phyloP scores from a whole-genome alignment of 2,888 invertebrate species.

The Miltochrista miniata region DNA sequence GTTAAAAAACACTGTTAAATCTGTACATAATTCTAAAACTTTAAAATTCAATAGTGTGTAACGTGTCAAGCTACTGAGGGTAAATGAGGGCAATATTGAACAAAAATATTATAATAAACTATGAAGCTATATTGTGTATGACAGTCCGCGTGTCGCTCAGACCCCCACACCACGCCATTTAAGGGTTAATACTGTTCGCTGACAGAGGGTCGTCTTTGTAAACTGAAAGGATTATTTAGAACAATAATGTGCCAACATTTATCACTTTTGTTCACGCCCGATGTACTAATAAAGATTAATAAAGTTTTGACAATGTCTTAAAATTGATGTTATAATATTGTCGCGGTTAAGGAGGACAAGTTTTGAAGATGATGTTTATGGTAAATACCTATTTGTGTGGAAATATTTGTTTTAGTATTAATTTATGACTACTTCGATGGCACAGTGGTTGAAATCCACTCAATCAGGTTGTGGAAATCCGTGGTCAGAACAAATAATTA shows the following conservation, averaged over 20 bases:
- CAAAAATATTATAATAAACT: constrained; percentile 80
- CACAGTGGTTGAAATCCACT: too few relatives aligned
- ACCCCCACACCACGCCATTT: constrained; percentile 61
- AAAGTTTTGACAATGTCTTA: constrained; percentile 56
- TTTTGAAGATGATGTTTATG: too few relatives aligned
- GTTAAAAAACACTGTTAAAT: background rate
- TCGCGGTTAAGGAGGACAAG: constrained; percentile 9
- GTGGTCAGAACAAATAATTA: too few relatives aligned
- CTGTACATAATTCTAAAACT: constrained; percentile 4
- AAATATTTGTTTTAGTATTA: too few relatives aligned
- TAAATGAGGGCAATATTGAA: constrained; percentile 68
- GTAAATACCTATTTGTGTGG: too few relatives aligned
- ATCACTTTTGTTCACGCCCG: constrained; percentile 69
- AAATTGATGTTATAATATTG: constrained; percentile 32
- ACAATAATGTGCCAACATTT: constrained; percentile 71
- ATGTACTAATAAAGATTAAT: constrained; percentile 63
- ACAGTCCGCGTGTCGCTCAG: constrained; percentile 75
- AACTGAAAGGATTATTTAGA: constrained; percentile 74
- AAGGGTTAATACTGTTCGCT: constrained; percentile 64
- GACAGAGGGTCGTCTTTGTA: constrained; percentile 73
- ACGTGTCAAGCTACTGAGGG: constrained; percentile 41
- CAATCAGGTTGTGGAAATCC: too few relatives aligned
- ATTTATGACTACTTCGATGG: too few relatives aligned
- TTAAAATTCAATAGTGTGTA: constrained; percentile 39
- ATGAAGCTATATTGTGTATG: constrained; percentile 78